Base-by-base conservation (phyloP, 2,113 vertebrate genomes). In the Chloropsis cyanopogon region DNA sequence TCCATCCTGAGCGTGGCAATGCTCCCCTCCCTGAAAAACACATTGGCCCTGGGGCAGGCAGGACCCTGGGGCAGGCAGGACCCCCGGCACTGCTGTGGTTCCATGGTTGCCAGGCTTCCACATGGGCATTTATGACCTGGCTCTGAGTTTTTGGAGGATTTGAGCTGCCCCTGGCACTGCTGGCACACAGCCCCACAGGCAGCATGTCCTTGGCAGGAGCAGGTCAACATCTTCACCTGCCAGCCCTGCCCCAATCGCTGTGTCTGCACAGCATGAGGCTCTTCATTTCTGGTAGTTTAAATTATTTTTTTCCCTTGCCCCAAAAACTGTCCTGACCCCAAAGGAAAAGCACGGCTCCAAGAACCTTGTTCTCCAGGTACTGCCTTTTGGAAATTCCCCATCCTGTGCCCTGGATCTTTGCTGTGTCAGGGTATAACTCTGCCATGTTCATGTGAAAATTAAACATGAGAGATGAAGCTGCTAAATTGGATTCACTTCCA, bases 371-470 rank as follows among this genome's bases (percentile, higher is more conserved):
- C 41, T 57, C 21, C n/a, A 37, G 14, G 49, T 4, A 9, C 28
- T 64, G 49, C 53, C 47, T 37, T 24, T 72, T 81, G 49, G 60
- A 82, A 91, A 86, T 78, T 60, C 75, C 59, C 31, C 7, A 3
- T 65, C 84, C 86, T 6, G 4, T 76, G n/a, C 70, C 79, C 88
- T 2, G 15, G 82, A 70, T 72, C 68, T 92, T 60, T 44, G 54
- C 23, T 23, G 68, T 39, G 95, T 86, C 25, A 65, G 78, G 60
- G 29, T 35, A 63, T 59, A 92, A 93, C 93, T 93, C 93, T 88
- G 82, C 75, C 63, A 18, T 21, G 78, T 94, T 89, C 93, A 68
- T 53, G 49, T 12, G 59, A 60, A 97, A 95, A 94, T 91, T 60
- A 97, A 96, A 93, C 69, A 59, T 4, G 9, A 75, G 82, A 52